These are phyloP conservation scores for Lytechinus variegatus DNA, from an alignment of 35 echinoderm and acorn worm species.

Conservation along the genomic window DNA sequence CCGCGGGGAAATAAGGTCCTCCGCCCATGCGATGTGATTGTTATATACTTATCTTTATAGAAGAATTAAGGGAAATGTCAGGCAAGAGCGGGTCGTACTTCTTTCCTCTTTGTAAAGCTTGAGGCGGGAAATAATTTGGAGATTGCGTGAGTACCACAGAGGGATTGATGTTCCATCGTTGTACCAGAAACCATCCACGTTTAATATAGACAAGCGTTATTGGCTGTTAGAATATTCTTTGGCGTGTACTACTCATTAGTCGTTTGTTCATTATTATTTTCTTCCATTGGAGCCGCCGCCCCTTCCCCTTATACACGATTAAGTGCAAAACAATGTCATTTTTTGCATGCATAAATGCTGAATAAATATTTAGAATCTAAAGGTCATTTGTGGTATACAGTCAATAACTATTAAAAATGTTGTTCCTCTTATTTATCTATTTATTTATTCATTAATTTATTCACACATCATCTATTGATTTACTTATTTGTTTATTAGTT, in stretches of 20 bases:
- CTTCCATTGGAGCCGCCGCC: neutral
- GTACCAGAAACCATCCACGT: neutral
- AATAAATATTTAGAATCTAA: neutral
- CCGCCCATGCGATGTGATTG: neutral
- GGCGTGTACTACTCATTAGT: neutral
- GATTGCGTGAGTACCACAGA: neutral
- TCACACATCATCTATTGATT: too few species aligned
- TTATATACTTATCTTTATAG: neutral
- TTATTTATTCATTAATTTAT: too few species aligned
- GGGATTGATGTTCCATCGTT: neutral
- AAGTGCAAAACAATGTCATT: neutral
- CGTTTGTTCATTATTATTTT: neutral
- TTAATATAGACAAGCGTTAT: neutral
- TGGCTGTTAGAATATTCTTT: neutral
- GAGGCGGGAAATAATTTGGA: neutral
- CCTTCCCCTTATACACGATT: neutral
- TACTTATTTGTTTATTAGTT: too few species aligned
- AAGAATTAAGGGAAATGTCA: neutral
- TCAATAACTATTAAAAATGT: too few species aligned
- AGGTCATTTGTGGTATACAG: too few species aligned
- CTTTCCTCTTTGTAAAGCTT: neutral
- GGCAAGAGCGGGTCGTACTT: neutral
- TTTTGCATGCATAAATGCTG: neutral
- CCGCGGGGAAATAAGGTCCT: neutral
- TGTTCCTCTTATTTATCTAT: too few species aligned